These are phyloP conservation scores for Nephrotoma appendiculata DNA, from an alignment of 2,888 invertebrate genomes.

Conservation along the genomic window DNA sequence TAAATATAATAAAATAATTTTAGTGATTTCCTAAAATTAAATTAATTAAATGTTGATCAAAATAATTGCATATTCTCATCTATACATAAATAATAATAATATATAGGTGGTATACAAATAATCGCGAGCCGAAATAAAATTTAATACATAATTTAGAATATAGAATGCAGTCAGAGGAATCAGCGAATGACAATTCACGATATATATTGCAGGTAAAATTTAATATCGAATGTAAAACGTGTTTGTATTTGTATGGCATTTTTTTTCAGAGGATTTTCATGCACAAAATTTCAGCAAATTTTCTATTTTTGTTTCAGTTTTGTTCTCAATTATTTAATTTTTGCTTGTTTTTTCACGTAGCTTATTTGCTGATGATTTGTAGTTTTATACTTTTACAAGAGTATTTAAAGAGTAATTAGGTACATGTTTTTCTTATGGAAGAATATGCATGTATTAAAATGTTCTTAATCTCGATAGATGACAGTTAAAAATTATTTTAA, in stretches of 20 bases:
- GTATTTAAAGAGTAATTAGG: no score
- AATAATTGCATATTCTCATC: neutral
- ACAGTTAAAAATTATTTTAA: no score
- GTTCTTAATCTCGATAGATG: no score
- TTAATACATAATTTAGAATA: constrained; percentile 1
- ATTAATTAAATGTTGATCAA: neutral
- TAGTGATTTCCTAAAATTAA: neutral
- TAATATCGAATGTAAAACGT: neutral
- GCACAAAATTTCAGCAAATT: neutral
- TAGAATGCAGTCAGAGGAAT: constrained; percentile 15
- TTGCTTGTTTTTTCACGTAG: no score
- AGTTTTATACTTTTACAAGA: no score
- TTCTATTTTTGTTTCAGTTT: neutral
- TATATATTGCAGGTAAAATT: constrained; percentile 57
- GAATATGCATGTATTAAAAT: no score
- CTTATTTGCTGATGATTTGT: no score
- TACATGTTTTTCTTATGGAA: no score
- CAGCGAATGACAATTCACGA: constrained; percentile 25
- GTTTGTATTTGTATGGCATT: neutral
- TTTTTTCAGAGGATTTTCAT: neutral
- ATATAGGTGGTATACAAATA: neutral
- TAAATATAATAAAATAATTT: neutral
- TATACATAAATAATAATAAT: neutral
- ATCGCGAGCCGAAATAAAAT: neutral
- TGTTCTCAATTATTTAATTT: neutral